Percentiles rank a stretch among this genome's conserved stretches.
Evolutionary conservation across 2,113 vertebrate species (phyloP).

Genomic region (Aspiorhynchus laticeps): DNA sequence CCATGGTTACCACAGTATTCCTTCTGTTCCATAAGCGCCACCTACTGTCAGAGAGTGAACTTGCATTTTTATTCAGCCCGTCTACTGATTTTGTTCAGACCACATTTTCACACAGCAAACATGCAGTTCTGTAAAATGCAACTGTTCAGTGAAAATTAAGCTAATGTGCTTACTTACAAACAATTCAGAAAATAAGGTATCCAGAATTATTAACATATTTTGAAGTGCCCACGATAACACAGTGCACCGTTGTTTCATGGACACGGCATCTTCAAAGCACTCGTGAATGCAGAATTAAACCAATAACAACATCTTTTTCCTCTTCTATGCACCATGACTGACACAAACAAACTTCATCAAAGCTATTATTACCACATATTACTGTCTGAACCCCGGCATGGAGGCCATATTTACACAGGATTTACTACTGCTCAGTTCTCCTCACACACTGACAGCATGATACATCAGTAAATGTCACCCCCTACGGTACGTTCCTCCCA

Average conservation of each 20-base stretch:
- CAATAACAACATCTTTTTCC: background rate
- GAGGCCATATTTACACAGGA: background rate
- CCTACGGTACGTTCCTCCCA: constrained; percentile 68
- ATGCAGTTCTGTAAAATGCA: background rate
- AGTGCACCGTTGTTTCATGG: background rate
- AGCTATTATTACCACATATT: background rate
- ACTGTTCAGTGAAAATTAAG: background rate
- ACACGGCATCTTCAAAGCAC: background rate
- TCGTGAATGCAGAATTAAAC: background rate
- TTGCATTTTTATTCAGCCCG: background rate
- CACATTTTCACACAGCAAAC: background rate
- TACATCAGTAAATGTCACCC: constrained; percentile 67
- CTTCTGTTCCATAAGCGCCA: background rate
- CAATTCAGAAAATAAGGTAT: background rate
- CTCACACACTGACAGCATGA: constrained; percentile 61
- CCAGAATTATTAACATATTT: background rate
- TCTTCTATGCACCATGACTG: too few relatives aligned
- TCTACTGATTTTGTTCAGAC: background rate
- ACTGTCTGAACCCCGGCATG: too few relatives aligned
- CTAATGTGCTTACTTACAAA: background rate
- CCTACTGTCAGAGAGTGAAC: background rate
- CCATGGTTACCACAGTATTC: too few relatives aligned
- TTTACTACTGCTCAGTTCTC: background rate
- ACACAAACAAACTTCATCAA: background rate
- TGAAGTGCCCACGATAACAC: background rate